Conservation (phyloP, 2,888 invertebrate species). For the Pandemis heparana region DNA sequence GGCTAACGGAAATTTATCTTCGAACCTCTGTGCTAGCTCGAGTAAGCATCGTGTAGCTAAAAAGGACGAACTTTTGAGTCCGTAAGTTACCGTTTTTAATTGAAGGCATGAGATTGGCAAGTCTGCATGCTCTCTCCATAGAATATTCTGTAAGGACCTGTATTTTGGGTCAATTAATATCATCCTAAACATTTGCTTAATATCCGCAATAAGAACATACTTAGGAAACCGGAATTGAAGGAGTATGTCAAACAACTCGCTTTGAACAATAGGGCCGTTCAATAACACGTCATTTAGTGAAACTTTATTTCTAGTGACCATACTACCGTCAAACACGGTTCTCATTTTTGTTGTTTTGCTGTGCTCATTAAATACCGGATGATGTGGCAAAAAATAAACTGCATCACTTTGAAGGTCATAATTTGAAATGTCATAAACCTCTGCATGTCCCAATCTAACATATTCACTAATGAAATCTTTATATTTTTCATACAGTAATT, state of each 20-base stretch:
- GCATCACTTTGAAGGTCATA: background rate
- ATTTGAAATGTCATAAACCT: background rate
- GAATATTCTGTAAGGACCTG: background rate
- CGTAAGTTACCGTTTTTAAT: conserved; percentile 4
- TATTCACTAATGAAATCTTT: conserved; percentile 12
- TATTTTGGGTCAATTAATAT: background rate
- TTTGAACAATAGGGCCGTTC: conserved; percentile 6
- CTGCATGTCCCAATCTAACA: conserved; percentile 6
- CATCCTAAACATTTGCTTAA: conserved; percentile 7
- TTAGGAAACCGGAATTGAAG: background rate
- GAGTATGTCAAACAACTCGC: background rate
- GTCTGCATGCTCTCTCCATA: background rate
- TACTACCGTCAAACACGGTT: conserved; percentile 2
- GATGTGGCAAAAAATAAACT: conserved; percentile 11
- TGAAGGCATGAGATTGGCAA: background rate
- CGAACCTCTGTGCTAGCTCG: background rate
- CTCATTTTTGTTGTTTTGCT: conserved; percentile 1
- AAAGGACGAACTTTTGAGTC: conserved; percentile 9
- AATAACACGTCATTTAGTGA: conserved; percentile 7
- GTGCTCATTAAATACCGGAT: conserved; percentile 6
- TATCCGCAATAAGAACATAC: background rate
- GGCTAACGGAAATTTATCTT: conserved; percentile 2
- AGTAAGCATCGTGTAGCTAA: conserved; percentile 9
- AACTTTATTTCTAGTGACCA: background rate
- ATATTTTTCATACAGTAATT: background rate